Conservation (phyloP, 1,140 invertebrate species). For the Megalopta genalis region DNA sequence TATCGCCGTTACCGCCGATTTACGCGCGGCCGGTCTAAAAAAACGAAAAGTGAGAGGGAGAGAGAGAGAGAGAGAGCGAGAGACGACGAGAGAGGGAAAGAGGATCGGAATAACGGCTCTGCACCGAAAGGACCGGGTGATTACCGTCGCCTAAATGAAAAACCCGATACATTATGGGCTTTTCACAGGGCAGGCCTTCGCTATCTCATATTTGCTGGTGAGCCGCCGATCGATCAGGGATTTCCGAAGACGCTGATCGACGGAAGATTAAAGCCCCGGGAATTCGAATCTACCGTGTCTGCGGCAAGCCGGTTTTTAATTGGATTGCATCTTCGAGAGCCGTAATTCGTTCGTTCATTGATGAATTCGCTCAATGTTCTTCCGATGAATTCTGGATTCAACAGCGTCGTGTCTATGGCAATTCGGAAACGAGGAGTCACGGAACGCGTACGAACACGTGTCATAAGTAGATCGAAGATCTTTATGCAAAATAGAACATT, state of each 20-base stretch:
- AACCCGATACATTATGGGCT: conserved; percentile 51
- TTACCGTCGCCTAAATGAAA: conserved; percentile 59
- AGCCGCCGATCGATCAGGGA: neutral
- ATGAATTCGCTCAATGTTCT: too few relatives aligned
- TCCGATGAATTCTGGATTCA: too few relatives aligned
- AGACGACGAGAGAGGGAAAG: neutral
- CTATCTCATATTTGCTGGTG: neutral
- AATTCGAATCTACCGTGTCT: too few relatives aligned
- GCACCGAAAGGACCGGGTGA: conserved; percentile 53
- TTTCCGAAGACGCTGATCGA: neutral
- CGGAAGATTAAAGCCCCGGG: too few relatives aligned
- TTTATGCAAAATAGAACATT: too few relatives aligned
- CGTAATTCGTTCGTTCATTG: too few relatives aligned
- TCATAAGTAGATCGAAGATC: too few relatives aligned
- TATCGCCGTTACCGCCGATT: conserved; percentile 65
- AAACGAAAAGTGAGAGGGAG: conserved; percentile 19
- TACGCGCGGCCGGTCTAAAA: conserved; percentile 57
- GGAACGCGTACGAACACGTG: too few relatives aligned
- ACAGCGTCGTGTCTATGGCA: too few relatives aligned
- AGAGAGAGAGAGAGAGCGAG: neutral
- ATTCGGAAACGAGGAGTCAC: too few relatives aligned
- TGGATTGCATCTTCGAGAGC: too few relatives aligned
- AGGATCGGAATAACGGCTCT: conserved; percentile 43
- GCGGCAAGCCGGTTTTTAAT: too few relatives aligned
- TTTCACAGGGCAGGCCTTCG: conserved; percentile 11